Conservation (phyloP, 2,797 vertebrate genomes). For the Hybognathus amarus region DNA sequence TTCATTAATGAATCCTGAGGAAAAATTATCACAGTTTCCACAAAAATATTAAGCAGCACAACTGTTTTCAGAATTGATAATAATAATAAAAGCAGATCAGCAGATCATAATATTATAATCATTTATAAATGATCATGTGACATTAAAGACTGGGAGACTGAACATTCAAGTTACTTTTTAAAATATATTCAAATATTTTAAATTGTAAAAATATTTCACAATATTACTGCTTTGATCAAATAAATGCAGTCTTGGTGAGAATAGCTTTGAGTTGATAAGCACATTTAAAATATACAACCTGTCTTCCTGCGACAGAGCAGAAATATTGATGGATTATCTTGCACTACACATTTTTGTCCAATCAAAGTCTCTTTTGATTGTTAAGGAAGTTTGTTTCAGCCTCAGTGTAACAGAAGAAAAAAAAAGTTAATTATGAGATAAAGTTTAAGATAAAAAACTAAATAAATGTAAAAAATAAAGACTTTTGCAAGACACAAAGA, state of each 20-base stretch:
- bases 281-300: neutral
- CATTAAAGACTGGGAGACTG: neutral
- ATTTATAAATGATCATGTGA: neutral
- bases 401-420: neutral
- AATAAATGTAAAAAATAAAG: neutral
- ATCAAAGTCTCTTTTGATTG: neutral
- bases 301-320: neutral
- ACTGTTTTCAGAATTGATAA: neutral
- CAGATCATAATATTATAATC: neutral
- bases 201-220: neutral
- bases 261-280: no score
- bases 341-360: neutral
- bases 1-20: no score
- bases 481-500: neutral
- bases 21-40: no score
- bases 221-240: neutral
- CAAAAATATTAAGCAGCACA: no score
- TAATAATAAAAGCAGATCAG: neutral
- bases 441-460: neutral
- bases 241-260: neutral
- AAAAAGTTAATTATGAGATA: neutral
- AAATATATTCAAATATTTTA: slow-evolving; percentile 8
- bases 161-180: no score
- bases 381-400: neutral
- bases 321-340: neutral